A percentile compares a stretch with the other conserved stretches of the same genome.
Evolutionary conservation across 2,113 vertebrate genomes (phyloP).

Genomic region (Prietella phreatophila): DNA sequence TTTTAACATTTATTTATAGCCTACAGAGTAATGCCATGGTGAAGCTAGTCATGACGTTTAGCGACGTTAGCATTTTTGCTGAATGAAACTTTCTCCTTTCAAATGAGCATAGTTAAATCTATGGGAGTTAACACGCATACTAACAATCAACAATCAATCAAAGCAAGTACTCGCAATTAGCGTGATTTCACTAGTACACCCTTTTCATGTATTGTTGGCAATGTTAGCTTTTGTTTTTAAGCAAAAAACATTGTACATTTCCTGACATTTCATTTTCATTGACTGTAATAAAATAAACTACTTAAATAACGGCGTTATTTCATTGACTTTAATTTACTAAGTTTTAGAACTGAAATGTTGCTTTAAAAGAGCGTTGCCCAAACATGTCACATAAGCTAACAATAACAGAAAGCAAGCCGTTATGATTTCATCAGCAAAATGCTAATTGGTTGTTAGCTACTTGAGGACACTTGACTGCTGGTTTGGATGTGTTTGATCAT

Average conservation of each 20-base stretch:
- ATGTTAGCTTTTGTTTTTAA: neutral
- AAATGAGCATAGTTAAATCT: neutral
- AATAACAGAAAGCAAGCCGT: neutral
- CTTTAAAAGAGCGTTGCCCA: neutral
- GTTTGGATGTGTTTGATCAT: neutral
- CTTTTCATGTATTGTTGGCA: neutral
- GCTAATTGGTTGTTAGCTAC: neutral
- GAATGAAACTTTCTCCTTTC: neutral
- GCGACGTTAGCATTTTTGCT: neutral
- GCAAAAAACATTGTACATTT: neutral
- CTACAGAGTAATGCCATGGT: neutral
- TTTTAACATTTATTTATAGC: neutral
- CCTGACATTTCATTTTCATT: neutral
- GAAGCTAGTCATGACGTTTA: neutral
- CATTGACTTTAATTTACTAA: neutral
- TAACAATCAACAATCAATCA: neutral
- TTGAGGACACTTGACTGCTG: neutral
- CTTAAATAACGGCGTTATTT: neutral
- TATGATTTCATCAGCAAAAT: neutral
- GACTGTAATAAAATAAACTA: neutral
- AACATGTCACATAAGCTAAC: neutral
- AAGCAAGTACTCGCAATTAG: neutral
- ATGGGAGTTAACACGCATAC: neutral
- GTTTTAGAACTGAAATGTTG: neutral
- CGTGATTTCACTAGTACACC: neutral